phyloP scores from a whole-genome alignment of 2,797 vertebrate genomes.

The Pterois miles region DNA sequence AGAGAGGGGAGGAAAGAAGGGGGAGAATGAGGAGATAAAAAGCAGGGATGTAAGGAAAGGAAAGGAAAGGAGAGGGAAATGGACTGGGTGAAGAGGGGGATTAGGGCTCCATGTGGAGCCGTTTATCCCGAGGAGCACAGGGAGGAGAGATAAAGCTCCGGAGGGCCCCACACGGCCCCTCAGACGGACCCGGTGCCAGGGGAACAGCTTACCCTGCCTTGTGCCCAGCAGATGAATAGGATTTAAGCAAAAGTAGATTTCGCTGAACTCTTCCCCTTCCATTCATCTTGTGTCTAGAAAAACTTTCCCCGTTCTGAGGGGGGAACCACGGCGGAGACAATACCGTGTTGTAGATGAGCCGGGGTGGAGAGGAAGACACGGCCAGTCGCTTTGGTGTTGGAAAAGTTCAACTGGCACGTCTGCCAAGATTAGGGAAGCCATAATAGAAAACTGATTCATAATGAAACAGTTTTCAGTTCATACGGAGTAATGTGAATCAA shows the following conservation, averaged over 20 bases:
- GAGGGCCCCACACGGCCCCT: conserved; percentile 75
- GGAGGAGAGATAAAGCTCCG: conserved; percentile 80
- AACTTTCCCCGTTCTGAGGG: conserved; percentile 58
- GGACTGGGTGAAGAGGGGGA: conserved; percentile 71
- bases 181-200: conserved; percentile 79
- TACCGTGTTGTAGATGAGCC: conserved; percentile 40
- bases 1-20: neutral
- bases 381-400: conserved; percentile 43
- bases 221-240: conserved; percentile 83
- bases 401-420: conserved; percentile 48
- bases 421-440: conserved; percentile 53
- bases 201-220: conserved; percentile 81
- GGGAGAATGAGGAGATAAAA: conserved; percentile 23
- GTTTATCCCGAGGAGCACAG: conserved; percentile 82
- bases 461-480: conserved; percentile 45
- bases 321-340: conserved; percentile 49
- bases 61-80: conserved; percentile 50
- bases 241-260: conserved; percentile 83
- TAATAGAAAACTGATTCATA: conserved; percentile 46
- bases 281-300: conserved; percentile 69
- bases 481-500: conserved; percentile 44
- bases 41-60: conserved; percentile 42
- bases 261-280: conserved; percentile 74
- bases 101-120: conserved; percentile 81
- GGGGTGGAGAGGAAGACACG: conserved; percentile 28